Evolutionary conservation across 2,888 invertebrate species (phyloP), one percentile per base, ranked within the genome.

Genomic region (Epistrophe eligans): DNA sequence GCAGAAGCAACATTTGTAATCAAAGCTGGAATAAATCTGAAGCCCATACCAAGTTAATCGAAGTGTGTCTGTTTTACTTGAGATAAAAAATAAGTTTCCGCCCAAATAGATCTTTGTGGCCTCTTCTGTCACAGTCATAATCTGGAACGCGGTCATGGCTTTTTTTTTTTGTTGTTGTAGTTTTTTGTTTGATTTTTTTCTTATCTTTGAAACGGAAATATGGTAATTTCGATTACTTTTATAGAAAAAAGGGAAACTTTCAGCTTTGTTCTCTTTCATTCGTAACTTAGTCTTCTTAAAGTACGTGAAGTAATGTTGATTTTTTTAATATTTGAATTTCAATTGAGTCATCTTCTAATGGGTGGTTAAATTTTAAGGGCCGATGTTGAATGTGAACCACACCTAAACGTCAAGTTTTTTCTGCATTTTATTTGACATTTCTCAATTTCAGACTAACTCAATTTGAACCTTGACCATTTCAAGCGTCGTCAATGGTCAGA

Each of bases 41-140:
- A 84, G 52, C 52, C 58, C 43, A 52, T 73, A 76, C 76, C 58
- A 76, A 76, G 84, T 71, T 74, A 84, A 84, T 84, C 84, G 71
- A 76, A 76, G 80, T 84, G 76, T 84, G 66, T 76, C 84, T 84
- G 84, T 71, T 76, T 66, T 66, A 58, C 58, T 84, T 57, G 76
- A 84, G 84, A 84, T 84, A 80, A 84, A 72, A 76, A 80, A 79
- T 79, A 62, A 84, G 74, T 84, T 84, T 84, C 84, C 84, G 52
- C 84, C 84, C 74, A 84, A 80, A 84, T 72, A 71, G 84, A 79
- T 74, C 79, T 76, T 6, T 57, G 79, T 17, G 17, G 17, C 50
- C 66, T 72, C 58, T 52, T 72, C 52, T 79, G 76, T 79, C 76
- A 71, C 35, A 82, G 57, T 77, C 76, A 80, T 84, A 84, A 76